phyloP scores from a whole-genome alignment of 2,888 invertebrate genomes.

The Blomia tropicalis region DNA sequence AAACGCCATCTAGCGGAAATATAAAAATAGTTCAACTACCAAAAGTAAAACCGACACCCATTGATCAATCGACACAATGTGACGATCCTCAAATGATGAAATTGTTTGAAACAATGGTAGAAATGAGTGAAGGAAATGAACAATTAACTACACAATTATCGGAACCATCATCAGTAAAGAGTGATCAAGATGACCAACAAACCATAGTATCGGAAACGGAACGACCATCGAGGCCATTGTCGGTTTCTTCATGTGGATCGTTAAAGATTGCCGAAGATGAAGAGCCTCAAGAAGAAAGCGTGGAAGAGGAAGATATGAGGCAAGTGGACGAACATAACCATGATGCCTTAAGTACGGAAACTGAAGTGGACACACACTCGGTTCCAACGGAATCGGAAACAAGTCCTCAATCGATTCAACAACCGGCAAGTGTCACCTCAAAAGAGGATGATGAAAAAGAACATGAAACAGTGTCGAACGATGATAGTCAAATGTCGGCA shows the following conservation, averaged over 20 bases:
- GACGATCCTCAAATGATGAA: background rate
- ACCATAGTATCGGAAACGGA: background rate
- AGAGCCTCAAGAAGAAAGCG: background rate
- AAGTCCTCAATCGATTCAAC: background rate
- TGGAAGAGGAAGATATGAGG: background rate
- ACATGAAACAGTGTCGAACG: background rate
- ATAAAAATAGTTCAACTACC: background rate
- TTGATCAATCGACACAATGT: slow-evolving; percentile 2
- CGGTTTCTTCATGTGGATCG: slow-evolving; percentile 9
- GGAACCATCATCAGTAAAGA: background rate
- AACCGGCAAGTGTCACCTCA: slow-evolving; percentile 8
- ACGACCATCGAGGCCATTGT: slow-evolving; percentile 2
- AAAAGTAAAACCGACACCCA: background rate
- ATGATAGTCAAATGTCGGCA: background rate
- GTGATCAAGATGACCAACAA: too few relatives aligned
- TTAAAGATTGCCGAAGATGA: slow-evolving; percentile 10
- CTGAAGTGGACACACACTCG: slow-evolving; percentile 4
- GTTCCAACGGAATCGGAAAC: background rate
- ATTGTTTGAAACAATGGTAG: background rate
- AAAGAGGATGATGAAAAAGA: background rate
- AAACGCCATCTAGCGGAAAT: background rate
- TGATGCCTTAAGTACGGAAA: background rate
- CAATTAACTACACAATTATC: background rate
- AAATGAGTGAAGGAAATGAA: background rate
- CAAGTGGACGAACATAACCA: background rate